Base-by-base conservation (phyloP, 2,888 invertebrate species). In the Drosophila mercatorum region DNA sequence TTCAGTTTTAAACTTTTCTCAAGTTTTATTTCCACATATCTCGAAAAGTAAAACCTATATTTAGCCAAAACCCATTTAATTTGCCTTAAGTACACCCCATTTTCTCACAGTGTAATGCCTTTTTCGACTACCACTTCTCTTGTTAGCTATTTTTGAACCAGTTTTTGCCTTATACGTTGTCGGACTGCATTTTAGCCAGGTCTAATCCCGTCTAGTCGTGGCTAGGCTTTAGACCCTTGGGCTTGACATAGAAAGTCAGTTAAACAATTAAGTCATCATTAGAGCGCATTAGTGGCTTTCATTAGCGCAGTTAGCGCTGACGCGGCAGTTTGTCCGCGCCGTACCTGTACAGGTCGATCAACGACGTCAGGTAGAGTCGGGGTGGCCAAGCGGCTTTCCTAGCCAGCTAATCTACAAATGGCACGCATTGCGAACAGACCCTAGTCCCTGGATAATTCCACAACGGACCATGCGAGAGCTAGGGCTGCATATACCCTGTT, bases 261-360 rank as follows among this genome's bases (percentile, higher is more conserved):
- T 40, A 59, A 80, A 68, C 77, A 88, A 85, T 84, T 88, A 89
- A 84, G 82, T 72, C 76, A 69, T 84, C 84, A 80, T 89, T 89
- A 89, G 88, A 58, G 65, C 68, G 88, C 67, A 85, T 84, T 83
- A 75, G 75, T 40, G 44, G 64, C 75, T 79, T 74, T 69, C 83
- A 75, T 85, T 88, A 85, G 47, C 69, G 63, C 63, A n/a, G 44
- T 43, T 36, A 38, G 57, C 52, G 69, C 83, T 85, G 82, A 88
- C 86, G 80, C 68, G 80, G 69, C 78, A 72, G 47, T 67, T 70
- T 67, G 49, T 43, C 62, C 8, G 17, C 14, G 52, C 55, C 22
- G 22, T 72, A 76, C 72, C 68, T 61, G 63, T 36, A 55, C 64
- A 62, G 55, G 44, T 36, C 62, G 22, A 10, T 40, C 46, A 51